Evolutionary conservation across 2,797 vertebrate species (phyloP).

Genomic region (Gallinago solitaria): DNA sequence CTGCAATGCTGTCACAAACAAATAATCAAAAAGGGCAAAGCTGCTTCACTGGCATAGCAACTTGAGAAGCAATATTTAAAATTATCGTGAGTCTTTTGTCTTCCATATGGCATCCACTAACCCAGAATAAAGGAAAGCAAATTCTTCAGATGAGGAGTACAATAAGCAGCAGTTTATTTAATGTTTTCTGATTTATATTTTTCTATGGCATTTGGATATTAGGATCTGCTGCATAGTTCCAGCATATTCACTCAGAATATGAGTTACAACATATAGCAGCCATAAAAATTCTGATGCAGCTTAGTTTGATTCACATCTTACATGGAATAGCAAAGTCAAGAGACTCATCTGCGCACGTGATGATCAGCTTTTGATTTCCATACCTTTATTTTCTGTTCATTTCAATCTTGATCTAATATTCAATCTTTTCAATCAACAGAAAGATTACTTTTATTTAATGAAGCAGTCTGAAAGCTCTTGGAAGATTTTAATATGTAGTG

Average conservation of each 20-base stretch:
- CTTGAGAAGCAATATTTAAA: neutral
- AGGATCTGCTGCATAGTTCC: neutral
- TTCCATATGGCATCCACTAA: neutral
- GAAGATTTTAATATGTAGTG: neutral
- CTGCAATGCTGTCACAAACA: neutral
- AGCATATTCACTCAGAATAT: too few relatives aligned
- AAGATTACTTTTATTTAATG: neutral
- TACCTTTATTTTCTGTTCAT: neutral
- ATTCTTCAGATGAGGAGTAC: neutral
- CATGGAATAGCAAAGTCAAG: neutral
- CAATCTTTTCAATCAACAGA: neutral
- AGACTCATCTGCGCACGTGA: neutral
- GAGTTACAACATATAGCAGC: neutral
- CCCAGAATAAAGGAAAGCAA: neutral
- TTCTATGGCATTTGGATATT: neutral
- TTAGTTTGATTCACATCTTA: neutral
- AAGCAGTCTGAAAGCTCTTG: neutral
- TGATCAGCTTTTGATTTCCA: neutral
- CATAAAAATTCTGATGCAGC: neutral
- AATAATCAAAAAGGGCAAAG: neutral
- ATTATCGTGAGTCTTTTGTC: neutral
- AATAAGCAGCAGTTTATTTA: neutral
- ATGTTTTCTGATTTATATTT: neutral
- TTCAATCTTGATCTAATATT: neutral
- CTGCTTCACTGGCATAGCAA: neutral